Evolutionary conservation across 2,888 invertebrate genomes (phyloP).

Genomic region (Abrostola triplasia): DNA sequence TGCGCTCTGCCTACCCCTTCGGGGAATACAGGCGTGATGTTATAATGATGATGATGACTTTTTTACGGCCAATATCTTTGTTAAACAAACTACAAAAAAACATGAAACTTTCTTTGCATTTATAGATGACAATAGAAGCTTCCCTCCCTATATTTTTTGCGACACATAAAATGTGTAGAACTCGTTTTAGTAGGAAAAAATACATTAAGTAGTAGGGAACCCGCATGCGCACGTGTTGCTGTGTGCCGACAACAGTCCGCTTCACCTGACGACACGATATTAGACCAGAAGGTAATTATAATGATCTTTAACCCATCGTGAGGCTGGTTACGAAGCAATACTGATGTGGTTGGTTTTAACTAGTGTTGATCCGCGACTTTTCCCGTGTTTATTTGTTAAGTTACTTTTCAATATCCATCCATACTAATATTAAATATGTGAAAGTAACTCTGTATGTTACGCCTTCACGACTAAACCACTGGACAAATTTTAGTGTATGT

Average conservation of each 20-base stretch:
- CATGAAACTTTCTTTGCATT: conserved; percentile 33
- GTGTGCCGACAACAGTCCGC: conserved; percentile 41
- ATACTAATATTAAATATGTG: no score
- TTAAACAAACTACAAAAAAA: conserved; percentile 29
- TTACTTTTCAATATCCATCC: not conserved
- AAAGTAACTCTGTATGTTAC: no score
- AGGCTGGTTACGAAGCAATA: conserved; percentile 27
- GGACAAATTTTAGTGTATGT: no score
- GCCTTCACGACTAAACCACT: no score
- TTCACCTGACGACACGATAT: conserved; percentile 49
- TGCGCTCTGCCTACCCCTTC: no score
- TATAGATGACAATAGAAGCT: conserved; percentile 48
- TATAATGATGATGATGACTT: no score
- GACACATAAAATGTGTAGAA: conserved; percentile 39
- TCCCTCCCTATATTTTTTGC: conserved; percentile 15
- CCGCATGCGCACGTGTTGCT: conserved; percentile 67
- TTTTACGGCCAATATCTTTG: conserved; percentile 18
- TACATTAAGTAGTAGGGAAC: conserved; percentile 64
- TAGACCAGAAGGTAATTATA: conserved; percentile 32
- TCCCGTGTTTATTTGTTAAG: not conserved
- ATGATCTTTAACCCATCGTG: conserved; percentile 35
- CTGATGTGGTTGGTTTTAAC: conserved; percentile 25
- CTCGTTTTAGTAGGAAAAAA: conserved; percentile 51
- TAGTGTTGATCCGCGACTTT: not conserved
- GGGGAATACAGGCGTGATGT: no score